A percentile compares a stretch with the other conserved stretches of the same genome.
Evolutionary conservation across 2,888 invertebrate genomes (phyloP).

Genomic region (Cryptocheilus praepositus): DNA sequence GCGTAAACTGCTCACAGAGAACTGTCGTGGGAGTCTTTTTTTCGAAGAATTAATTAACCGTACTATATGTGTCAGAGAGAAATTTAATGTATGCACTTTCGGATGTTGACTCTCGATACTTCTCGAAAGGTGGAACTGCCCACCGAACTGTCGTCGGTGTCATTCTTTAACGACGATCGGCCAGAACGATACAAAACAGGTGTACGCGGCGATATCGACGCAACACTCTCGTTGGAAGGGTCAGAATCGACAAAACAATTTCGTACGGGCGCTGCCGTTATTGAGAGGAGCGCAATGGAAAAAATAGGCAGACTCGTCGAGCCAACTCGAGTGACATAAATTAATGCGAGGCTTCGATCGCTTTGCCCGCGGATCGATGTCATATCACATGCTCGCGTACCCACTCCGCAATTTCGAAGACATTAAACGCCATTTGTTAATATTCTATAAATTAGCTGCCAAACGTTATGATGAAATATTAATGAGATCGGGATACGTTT

Average conservation of each 20-base stretch:
- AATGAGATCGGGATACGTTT: no score
- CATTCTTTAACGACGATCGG: slow-evolving; percentile 32
- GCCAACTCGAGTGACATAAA: slow-evolving; percentile 6
- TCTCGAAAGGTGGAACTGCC: not conserved
- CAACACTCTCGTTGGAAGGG: slow-evolving; percentile 54
- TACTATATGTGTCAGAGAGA: no score
- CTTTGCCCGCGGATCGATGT: not conserved
- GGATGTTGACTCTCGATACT: no score
- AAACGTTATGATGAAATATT: no score
- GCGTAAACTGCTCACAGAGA: no score
- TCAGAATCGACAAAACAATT: slow-evolving; percentile 60
- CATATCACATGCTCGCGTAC: not conserved
- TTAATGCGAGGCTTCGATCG: not conserved
- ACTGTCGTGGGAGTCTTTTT: no score
- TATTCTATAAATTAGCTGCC: no score
- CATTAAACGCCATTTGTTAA: no score
- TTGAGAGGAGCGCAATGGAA: slow-evolving; percentile 27
- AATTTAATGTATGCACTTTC: no score
- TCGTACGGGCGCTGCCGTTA: slow-evolving; percentile 51
- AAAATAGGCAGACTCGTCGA: slow-evolving; percentile 4
- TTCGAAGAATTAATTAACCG: no score
- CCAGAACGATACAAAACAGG: slow-evolving; percentile 17
- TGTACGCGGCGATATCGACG: slow-evolving; percentile 46
- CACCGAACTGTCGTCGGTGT: slow-evolving; percentile 28
- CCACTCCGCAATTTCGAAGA: no score